Evolutionary conservation across 2,113 vertebrate genomes (phyloP).

Genomic region (Grus americana): DNA sequence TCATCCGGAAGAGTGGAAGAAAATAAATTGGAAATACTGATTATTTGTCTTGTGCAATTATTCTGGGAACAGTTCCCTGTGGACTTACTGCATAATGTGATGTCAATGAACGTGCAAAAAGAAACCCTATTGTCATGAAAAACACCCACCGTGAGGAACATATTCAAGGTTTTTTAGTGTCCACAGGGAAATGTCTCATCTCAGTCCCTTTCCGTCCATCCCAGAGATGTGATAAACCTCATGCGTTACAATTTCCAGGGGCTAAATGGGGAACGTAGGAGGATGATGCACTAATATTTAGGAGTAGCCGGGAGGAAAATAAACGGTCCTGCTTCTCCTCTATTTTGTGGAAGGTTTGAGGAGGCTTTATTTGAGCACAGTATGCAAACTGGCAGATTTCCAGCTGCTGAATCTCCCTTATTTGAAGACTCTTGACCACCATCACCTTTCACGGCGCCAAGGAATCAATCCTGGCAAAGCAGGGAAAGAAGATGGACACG

Average conservation of each 20-base stretch:
- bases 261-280: not conserved
- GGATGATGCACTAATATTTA: not conserved
- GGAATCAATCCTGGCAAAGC: not conserved
- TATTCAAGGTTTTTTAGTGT: not conserved
- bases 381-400: not conserved
- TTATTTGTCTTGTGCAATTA: not conserved
- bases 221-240: not conserved
- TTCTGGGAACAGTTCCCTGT: not conserved
- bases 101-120: not conserved
- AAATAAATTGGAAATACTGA: constrained; percentile 1
- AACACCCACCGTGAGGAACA: not conserved
- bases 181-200: not conserved
- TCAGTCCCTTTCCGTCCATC: not conserved
- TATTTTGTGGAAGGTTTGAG: not conserved
- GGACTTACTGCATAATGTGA: not conserved
- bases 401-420: not conserved
- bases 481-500: fast-evolving
- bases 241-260: fast-evolving
- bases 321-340: not conserved
- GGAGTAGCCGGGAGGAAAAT: not conserved
- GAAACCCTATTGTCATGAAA: not conserved
- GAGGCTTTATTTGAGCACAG: not conserved
- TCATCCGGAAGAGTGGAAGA: not conserved
- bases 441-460: not conserved
- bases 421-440: not conserved